Conservation (phyloP, 2,113 vertebrate species). For the Narcine bancroftii region DNA sequence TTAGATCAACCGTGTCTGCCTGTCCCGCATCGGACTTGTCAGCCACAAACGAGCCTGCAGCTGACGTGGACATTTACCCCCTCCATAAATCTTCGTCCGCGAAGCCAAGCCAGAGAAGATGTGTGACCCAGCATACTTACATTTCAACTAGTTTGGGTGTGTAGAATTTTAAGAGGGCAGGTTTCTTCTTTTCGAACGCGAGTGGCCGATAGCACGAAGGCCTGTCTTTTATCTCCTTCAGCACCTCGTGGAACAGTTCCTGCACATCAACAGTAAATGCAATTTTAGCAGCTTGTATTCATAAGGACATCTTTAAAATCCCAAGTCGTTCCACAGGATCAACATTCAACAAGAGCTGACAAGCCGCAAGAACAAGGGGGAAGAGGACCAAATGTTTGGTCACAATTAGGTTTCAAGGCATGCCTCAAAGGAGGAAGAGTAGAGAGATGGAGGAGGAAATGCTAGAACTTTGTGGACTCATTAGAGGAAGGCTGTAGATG, state of each 20-base stretch:
- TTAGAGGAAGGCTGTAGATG: not conserved
- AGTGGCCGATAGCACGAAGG: constrained; percentile 50
- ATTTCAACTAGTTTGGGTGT: constrained; percentile 87
- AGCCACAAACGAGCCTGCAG: no score
- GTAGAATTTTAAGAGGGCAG: constrained; percentile 76
- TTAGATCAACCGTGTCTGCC: no score
- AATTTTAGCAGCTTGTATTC: not conserved
- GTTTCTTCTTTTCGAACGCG: constrained; percentile 80
- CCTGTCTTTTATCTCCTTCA: constrained; percentile 55
- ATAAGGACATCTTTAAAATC: not conserved
- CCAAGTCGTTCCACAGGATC: not conserved
- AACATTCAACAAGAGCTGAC: not conserved
- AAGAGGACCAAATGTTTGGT: not conserved
- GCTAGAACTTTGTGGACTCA: not conserved
- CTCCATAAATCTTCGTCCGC: no score
- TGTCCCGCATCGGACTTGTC: no score
- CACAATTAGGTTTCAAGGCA: not conserved
- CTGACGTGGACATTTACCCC: no score
- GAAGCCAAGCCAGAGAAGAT: no score
- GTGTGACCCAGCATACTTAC: constrained; percentile 59
- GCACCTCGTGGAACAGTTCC: constrained; percentile 58
- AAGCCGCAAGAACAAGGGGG: not conserved
- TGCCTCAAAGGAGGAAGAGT: not conserved
- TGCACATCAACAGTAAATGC: constrained; percentile 43
- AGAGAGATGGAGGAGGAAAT: not conserved